A percentile compares a stretch with the other conserved stretches of the same genome.
Conservation (phyloP, 2,797 vertebrate species). For the Potorous gilbertii region DNA sequence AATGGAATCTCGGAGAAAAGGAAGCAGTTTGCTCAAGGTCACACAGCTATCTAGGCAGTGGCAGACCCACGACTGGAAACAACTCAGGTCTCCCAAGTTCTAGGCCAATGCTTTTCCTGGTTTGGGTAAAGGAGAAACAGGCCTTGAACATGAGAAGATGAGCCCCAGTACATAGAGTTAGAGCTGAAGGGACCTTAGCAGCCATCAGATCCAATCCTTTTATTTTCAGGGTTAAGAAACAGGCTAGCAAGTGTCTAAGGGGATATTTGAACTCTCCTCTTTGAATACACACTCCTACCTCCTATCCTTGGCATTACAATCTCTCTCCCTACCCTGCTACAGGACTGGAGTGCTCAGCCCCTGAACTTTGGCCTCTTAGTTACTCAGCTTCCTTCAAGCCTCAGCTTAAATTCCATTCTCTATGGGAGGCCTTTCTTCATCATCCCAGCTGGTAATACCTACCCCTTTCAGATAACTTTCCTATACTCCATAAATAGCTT, state of each 20-base stretch:
- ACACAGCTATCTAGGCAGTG: not conserved
- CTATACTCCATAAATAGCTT: not conserved
- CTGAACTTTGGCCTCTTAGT: not conserved
- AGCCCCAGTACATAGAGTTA: conserved; percentile 21
- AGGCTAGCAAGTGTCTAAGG: not conserved
- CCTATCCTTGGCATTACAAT: not conserved
- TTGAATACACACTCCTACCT: not conserved
- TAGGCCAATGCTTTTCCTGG: not conserved
- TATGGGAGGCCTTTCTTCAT: not conserved
- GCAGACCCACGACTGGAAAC: not conserved
- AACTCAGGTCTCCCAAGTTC: not conserved
- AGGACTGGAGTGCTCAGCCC: not conserved
- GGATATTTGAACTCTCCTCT: not conserved
- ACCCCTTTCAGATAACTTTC: not conserved
- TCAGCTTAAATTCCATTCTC: too few species aligned
- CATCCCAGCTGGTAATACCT: not conserved
- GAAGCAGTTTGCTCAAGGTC: not conserved
- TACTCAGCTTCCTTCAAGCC: not conserved
- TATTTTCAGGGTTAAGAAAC: not conserved
- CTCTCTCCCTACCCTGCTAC: not conserved
- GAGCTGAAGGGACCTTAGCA: not conserved
- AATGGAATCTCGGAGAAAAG: not conserved
- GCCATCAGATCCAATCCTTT: not conserved
- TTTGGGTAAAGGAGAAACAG: conserved; percentile 47
- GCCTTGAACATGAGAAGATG: not conserved